Evolutionary conservation across 2,113 vertebrate genomes (phyloP).

Genomic region (Trogon melanurus): DNA sequence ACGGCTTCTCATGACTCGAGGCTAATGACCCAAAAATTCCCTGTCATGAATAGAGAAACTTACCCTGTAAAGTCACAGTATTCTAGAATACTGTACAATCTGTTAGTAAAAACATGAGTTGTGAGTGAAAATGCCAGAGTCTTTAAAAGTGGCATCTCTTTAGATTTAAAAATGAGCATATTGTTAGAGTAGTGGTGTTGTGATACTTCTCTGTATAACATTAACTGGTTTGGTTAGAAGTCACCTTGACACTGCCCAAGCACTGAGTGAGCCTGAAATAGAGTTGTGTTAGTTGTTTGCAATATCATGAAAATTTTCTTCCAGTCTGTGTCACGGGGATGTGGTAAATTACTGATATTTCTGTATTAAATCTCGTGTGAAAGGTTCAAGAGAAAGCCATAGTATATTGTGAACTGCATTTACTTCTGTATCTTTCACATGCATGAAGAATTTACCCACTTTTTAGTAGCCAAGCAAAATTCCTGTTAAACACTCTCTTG

Average conservation of each 20-base stretch:
- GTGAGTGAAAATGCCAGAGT: not conserved
- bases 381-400: not conserved
- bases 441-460: not conserved
- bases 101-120: not conserved
- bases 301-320: not conserved
- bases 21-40: not conserved
- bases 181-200: not conserved
- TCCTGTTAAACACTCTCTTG: not conserved
- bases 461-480: not conserved
- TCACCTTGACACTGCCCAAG: not conserved
- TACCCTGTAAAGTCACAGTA: not conserved
- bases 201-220: not conserved
- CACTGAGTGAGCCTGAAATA: not conserved
- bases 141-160: not conserved
- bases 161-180: not conserved
- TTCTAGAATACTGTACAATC: not conserved
- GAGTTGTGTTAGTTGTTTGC: not conserved
- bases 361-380: not conserved
- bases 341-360: not conserved
- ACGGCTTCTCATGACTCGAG: not conserved
- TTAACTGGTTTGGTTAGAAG: not conserved
- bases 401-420: not conserved
- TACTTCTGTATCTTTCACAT: not conserved
- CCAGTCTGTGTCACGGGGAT: not conserved
- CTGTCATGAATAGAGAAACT: not conserved